phyloP scores from a whole-genome alignment of 2,888 invertebrate species.

The Prosapia bicincta region DNA sequence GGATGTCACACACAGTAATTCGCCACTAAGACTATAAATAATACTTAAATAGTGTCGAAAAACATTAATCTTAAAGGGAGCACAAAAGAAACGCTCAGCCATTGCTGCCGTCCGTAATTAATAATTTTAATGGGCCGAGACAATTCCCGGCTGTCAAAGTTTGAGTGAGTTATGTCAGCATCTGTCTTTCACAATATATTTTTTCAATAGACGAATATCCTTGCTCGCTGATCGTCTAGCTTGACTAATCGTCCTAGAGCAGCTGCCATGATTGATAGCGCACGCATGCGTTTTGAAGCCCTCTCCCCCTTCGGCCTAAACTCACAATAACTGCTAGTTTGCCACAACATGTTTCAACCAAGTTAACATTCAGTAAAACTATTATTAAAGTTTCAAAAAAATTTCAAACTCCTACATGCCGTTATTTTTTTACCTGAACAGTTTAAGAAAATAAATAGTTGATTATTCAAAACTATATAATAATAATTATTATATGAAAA shows the following conservation, averaged over 20 bases:
- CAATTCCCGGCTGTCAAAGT: slow-evolving; percentile 32
- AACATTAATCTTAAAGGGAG: slow-evolving; percentile 29
- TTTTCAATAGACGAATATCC: slow-evolving; percentile 25
- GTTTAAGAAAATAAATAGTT: too few relatives aligned
- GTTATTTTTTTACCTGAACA: too few relatives aligned
- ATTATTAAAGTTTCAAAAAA: too few relatives aligned
- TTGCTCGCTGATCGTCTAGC: slow-evolving; percentile 16
- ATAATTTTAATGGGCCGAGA: slow-evolving; percentile 32
- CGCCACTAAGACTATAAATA: slow-evolving; percentile 29
- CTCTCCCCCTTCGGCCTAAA: background rate
- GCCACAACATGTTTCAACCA: background rate
- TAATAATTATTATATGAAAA: too few relatives aligned
- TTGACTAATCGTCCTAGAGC: slow-evolving; percentile 22
- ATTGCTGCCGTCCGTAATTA: slow-evolving; percentile 24
- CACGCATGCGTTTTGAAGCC: slow-evolving; percentile 1
- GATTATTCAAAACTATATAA: too few relatives aligned
- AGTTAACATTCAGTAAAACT: too few relatives aligned
- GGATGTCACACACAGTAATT: slow-evolving; percentile 18
- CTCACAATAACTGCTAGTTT: background rate
- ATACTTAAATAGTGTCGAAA: slow-evolving; percentile 29
- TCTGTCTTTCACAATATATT: slow-evolving; percentile 33
- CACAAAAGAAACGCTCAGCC: slow-evolving; percentile 29
- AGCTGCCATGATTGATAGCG: slow-evolving; percentile 22
- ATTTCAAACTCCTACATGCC: too few relatives aligned
- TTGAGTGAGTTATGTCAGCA: slow-evolving; percentile 40